phyloP scores from a whole-genome alignment of 2,888 invertebrate species.

The Eustalomyia histrio region DNA sequence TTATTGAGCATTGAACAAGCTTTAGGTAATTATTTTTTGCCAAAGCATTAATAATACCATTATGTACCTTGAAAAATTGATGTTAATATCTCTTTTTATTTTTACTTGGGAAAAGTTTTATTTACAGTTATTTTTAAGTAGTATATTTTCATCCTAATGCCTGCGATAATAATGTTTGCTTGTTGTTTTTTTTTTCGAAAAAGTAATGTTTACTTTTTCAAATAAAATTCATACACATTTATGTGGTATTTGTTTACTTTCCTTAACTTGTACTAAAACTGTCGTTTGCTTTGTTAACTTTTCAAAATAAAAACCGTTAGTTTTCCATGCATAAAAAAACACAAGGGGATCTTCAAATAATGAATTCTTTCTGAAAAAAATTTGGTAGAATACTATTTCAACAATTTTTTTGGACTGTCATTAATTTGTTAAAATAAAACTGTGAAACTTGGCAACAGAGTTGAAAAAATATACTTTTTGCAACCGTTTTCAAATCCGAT shows the following conservation, averaged over 20 bases:
- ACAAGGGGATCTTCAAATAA: background rate
- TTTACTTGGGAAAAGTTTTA: background rate
- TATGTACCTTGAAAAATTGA: background rate
- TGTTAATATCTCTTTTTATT: background rate
- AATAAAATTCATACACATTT: conserved; percentile 31
- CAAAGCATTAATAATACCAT: background rate
- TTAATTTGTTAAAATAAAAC: too few relatives aligned
- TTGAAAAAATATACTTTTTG: too few relatives aligned
- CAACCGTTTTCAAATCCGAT: too few relatives aligned
- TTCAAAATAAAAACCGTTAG: conserved; percentile 13
- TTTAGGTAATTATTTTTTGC: too few relatives aligned
- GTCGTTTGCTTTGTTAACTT: conserved; percentile 33
- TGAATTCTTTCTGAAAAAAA: background rate
- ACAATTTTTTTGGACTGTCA: too few relatives aligned
- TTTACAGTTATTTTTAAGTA: background rate
- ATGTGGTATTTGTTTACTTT: conserved; percentile 13
- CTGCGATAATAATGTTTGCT: background rate
- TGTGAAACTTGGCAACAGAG: too few relatives aligned
- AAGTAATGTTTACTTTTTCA: background rate
- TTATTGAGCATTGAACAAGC: too few relatives aligned
- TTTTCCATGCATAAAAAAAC: conserved; percentile 25
- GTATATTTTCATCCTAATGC: background rate
- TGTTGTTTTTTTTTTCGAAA: background rate
- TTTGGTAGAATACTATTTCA: background rate
- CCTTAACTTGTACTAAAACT: conserved; percentile 26